A percentile compares a stretch with the other conserved stretches of the same genome.
phyloP scores from a whole-genome alignment of 2,888 invertebrate species.

The Cephonodes hylas region DNA sequence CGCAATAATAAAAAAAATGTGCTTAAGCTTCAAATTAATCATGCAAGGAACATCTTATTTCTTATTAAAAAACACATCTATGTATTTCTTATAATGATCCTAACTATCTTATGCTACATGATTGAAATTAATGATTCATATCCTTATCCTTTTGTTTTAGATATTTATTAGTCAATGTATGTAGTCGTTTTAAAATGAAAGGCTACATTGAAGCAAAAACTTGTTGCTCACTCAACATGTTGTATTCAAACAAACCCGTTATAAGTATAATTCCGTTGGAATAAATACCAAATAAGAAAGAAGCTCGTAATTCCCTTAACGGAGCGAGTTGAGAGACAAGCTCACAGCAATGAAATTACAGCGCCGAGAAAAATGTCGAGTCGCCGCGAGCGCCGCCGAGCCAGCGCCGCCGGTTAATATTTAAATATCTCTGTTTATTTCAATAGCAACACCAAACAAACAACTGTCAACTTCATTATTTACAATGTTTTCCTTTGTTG shows the following conservation, averaged over 20 bases:
- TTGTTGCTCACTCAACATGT: background rate
- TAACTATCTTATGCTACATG: too few species aligned
- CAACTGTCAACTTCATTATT: constrained; percentile 5
- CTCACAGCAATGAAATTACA: constrained; percentile 5
- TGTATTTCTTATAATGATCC: too few species aligned
- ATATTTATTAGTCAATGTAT: background rate
- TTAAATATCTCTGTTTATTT: constrained; percentile 1
- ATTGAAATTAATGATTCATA: too few species aligned
- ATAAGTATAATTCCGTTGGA: background rate
- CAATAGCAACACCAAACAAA: background rate
- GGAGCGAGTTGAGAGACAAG: constrained; percentile 6
- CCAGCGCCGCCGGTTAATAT: background rate
- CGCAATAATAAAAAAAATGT: too few species aligned
- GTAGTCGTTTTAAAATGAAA: background rate
- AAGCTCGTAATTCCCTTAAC: constrained; percentile 3
- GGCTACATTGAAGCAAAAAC: background rate
- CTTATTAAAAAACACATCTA: too few species aligned
- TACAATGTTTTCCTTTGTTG: background rate
- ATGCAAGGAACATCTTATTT: too few species aligned
- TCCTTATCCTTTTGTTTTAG: too few species aligned
- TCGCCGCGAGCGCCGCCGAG: background rate
- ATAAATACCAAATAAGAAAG: constrained; percentile 5
- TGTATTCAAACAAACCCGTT: background rate
- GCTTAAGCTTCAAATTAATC: too few species aligned
- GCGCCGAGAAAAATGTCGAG: background rate